Evolutionary conservation across 2,113 vertebrate species (phyloP).

Genomic region (Cinclus cinclus): DNA sequence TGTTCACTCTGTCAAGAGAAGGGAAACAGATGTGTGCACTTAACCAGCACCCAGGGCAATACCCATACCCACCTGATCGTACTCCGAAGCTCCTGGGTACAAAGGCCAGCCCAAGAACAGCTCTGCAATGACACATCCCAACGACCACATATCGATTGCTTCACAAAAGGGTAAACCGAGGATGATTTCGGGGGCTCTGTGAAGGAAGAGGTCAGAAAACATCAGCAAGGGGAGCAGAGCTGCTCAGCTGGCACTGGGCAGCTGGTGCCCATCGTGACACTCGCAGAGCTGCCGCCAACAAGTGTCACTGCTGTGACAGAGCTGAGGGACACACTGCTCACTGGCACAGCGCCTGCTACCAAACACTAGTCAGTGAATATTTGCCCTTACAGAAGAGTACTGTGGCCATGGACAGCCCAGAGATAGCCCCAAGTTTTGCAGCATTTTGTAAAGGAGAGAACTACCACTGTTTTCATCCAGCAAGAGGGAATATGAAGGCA

Average conservation of each 20-base stretch:
- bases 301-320: neutral
- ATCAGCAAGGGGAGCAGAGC: neutral
- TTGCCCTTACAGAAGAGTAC: neutral
- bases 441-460: neutral
- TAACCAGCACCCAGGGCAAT: neutral
- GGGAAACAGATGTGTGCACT: neutral
- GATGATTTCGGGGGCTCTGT: slow-evolving; percentile 97
- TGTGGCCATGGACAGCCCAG: neutral
- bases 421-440: neutral
- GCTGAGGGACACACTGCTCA: neutral
- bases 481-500: neutral
- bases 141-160: slow-evolving; percentile 99
- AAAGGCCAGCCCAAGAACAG: slow-evolving; percentile 98
- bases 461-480: neutral
- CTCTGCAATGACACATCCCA: slow-evolving; percentile 98
- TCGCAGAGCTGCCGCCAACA: neutral
- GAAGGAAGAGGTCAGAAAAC: neutral
- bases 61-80: slow-evolving; percentile 87
- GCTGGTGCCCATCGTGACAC: accelerated
- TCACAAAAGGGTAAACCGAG: slow-evolving; percentile 96
- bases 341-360: neutral
- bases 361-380: accelerated
- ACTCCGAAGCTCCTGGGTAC: slow-evolving; percentile 96
- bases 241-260: accelerated
- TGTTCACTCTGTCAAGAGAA: neutral